A percentile compares a stretch with the other conserved stretches of the same genome.
phyloP scores from a whole-genome alignment of 2,113 vertebrate species.

The Nothocercus nigrocapillus region DNA sequence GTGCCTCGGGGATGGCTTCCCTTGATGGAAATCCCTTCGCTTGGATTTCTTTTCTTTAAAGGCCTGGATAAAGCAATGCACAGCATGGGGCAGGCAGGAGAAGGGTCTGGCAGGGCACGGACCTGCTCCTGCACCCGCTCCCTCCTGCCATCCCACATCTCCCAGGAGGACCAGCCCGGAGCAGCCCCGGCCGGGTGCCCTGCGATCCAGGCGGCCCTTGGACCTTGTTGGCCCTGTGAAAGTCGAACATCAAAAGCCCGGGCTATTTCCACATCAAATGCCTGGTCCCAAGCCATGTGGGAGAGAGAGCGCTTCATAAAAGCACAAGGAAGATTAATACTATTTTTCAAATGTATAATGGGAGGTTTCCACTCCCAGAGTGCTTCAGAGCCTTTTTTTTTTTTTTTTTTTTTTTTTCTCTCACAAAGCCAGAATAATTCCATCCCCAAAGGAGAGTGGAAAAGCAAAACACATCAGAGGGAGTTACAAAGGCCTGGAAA shows the following conservation, averaged over 20 bases:
- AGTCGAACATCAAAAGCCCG: constrained; percentile 33
- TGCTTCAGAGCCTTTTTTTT: constrained; percentile 43
- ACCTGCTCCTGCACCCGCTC: neutral
- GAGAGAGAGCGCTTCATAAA: constrained; percentile 31
- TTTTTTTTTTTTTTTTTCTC: constrained; percentile 62
- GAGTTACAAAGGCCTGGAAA: constrained; percentile 13
- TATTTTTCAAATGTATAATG: constrained; percentile 62
- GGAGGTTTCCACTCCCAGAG: constrained; percentile 43
- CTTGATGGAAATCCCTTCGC: neutral
- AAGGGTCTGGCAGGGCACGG: neutral
- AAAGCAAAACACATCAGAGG: neutral
- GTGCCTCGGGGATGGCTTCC: neutral
- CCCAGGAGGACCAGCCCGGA: too few species aligned
- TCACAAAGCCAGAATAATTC: constrained; percentile 48
- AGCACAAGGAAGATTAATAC: constrained; percentile 55
- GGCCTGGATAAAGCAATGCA: neutral
- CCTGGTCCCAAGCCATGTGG: constrained; percentile 10
- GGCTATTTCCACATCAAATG: constrained; percentile 60
- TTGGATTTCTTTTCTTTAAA: neutral
- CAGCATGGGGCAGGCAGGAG: neutral
- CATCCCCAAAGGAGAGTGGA: constrained; percentile 31
- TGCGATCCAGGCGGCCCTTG: neutral
- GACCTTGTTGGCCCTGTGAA: neutral
- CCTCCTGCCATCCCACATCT: neutral
- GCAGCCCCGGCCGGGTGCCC: too few species aligned